Evolutionary conservation across 2,888 invertebrate genomes (phyloP), one percentile per base, ranked within the genome.

Genomic region (Coremacera marginata): DNA sequence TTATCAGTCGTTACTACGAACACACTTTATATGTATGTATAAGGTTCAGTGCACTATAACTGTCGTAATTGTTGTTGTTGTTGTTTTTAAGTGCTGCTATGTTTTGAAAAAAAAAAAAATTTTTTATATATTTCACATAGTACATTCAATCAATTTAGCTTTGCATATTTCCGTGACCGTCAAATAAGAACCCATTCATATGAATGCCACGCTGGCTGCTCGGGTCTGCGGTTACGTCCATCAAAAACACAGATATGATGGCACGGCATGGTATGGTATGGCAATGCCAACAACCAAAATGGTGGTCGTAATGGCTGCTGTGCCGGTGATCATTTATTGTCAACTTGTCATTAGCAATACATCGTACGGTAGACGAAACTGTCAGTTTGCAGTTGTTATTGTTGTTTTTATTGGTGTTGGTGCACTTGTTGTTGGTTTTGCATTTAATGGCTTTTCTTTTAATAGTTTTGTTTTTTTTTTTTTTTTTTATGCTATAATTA

Each of bases 261-360:
- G 11, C 27, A 5, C 2, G 37, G 5, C 37, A 37, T n/a, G 63
- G 44, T 11, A 9, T 16, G 63, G 44, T 11, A 9, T 16, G 63
- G 22, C 22, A 62, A 62, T 63, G 63, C 16, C 63, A 31, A 16
- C 68, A 49, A 68, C 49, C 49, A 51, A 49, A 51, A 27, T 68
- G 31, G 68, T 49, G 49, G 51, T 51, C 68, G 25, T 51, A 68
- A 51, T 22, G 51, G 27, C 68, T 19, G 68, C n/a, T 3, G 31
- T 22, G 25, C 49, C 16, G 16, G 68, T 51, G 68, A 68, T 68
- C 68, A 68, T 68, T 68, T 68, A 51, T 68, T 68, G 68, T 68
- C 68, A 68, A 68, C 68, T 68, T 68, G 68, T 68, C 68, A 68
- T 68, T 68, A 68, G 68, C 68, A 68, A 68, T 68, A 68, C 68